phyloP scores from a whole-genome alignment of 2,797 vertebrate species.

The Taenioides sp. region DNA sequence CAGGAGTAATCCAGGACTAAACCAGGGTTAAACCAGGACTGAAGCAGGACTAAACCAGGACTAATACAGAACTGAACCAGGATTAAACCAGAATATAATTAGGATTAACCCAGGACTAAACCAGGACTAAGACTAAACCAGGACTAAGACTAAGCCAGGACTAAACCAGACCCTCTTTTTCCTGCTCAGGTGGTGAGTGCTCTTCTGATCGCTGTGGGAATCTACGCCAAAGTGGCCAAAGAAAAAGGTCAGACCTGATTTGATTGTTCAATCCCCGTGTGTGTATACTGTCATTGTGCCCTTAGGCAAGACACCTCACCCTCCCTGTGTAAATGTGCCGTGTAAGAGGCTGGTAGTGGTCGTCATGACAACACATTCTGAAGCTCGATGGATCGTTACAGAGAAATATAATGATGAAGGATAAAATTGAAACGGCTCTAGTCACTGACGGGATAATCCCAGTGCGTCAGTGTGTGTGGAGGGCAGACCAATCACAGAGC shows the following conservation, averaged over 20 bases:
- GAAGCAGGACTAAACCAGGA: too few relatives aligned
- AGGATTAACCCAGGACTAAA: neutral
- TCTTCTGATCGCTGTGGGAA: conserved; percentile 71
- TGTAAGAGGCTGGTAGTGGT: too few relatives aligned
- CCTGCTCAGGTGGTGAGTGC: conserved; percentile 73
- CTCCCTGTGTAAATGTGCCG: neutral
- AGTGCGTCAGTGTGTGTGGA: too few relatives aligned
- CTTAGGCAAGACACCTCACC: neutral
- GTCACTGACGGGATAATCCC: too few relatives aligned
- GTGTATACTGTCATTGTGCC: neutral
- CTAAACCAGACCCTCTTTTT: neutral
- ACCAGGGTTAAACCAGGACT: neutral
- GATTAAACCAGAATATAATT: neutral
- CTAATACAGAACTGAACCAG: neutral
- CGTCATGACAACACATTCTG: too few relatives aligned
- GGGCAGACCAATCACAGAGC: too few relatives aligned
- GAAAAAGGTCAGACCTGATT: conserved; percentile 69
- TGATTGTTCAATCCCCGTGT: too few relatives aligned
- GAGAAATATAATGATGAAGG: too few relatives aligned
- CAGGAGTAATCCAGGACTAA: too few relatives aligned
- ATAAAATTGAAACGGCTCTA: too few relatives aligned
- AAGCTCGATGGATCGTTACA: too few relatives aligned
- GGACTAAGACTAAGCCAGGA: neutral
- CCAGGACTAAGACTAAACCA: neutral
- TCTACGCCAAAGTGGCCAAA: conserved; percentile 79